A percentile compares a stretch with the other conserved stretches of the same genome.
These are phyloP conservation scores for Lagocephalus sceleratus DNA, from an alignment of 2,797 vertebrate genomes.

Conservation along the genomic window DNA sequence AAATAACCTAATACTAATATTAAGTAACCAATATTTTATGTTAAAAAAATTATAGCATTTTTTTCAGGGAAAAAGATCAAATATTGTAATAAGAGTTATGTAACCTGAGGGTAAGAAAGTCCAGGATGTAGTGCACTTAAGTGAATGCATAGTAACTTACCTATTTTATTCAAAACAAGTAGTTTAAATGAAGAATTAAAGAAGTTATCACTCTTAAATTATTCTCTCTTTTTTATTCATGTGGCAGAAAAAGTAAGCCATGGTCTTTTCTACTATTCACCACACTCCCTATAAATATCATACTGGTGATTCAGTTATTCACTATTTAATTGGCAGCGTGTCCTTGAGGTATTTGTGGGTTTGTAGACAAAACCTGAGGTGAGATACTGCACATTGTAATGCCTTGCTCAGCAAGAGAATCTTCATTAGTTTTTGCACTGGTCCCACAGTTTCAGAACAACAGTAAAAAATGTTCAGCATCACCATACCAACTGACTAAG, in stretches of 20 bases:
- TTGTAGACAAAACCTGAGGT: constrained; percentile 10
- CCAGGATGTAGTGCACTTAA: too few species aligned
- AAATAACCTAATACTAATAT: too few species aligned
- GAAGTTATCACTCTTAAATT: too few species aligned
- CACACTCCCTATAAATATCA: constrained; percentile 1
- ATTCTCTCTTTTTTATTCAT: neutral
- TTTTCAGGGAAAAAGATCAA: too few species aligned
- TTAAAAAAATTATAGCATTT: too few species aligned
- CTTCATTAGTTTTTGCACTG: neutral
- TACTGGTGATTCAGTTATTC: constrained; percentile 5
- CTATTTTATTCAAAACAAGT: too few species aligned
- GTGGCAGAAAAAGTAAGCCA: constrained; percentile 1
- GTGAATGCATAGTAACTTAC: too few species aligned
- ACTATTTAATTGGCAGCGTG: constrained; percentile 22
- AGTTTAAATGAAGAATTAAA: too few species aligned
- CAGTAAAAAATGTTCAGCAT: neutral
- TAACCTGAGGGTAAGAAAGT: too few species aligned
- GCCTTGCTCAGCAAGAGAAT: neutral
- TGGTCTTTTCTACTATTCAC: constrained; percentile 7
- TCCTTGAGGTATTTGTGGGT: constrained; percentile 21
- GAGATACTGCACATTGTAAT: constrained; percentile 1
- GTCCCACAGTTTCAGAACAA: constrained; percentile 7
- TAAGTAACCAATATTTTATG: too few species aligned
- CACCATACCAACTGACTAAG: too few species aligned
- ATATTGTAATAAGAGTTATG: too few species aligned